Evolutionary conservation across 2,113 vertebrate species (phyloP), one percentile per base, ranked within the genome.

Genomic region (Chaetops frenatus): DNA sequence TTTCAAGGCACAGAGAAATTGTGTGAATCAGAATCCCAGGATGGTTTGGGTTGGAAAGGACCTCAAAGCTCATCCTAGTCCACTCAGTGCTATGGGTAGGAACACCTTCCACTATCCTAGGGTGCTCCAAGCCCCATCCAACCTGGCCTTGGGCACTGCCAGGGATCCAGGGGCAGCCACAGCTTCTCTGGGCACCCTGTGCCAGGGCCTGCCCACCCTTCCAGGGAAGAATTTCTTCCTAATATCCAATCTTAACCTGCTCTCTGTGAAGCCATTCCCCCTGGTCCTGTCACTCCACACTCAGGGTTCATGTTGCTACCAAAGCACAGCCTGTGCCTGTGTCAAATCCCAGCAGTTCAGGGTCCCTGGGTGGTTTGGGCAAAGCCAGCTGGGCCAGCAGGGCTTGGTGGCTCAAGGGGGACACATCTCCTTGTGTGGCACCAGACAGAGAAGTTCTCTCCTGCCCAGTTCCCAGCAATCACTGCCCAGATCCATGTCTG

Each of bases 341-440:
- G 48, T 7, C 31, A 47, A 9, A 56, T 8, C 36, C 45, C 24
- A 22, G 54, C 29, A 38, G 22, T 13, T 31, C 22, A 4, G 35
- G 24, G n/a, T 27, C 22, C 12, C 18, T 45, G 40, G 35, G 76
- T 1, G 2, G 27, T 16, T 6, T 23, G 33, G 54, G 33, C 40
- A 87, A 22, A 69, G 40, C 38, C 82, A 62, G 24, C 12, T 36
- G n/a, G 31, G n/a, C 57, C 50, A 40, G 25, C 15, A 44, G 17
- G 42, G 2, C 14, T 53, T 15, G 33, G 14, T 64, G 56, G 25
- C 14, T 9, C 0, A 0, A 31, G 16, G 1, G 3, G 29, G 33
- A 2, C 44, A 24, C 40, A 33, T 15, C 7, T 22, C 29, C 36
- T 48, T 11, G 18, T 1, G 4, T 31, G 51, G 24, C 23, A 53